Percentiles rank a stretch among this genome's conserved stretches.
Conservation (phyloP, 2,797 vertebrate genomes). For the Pelodytes ibericus region DNA sequence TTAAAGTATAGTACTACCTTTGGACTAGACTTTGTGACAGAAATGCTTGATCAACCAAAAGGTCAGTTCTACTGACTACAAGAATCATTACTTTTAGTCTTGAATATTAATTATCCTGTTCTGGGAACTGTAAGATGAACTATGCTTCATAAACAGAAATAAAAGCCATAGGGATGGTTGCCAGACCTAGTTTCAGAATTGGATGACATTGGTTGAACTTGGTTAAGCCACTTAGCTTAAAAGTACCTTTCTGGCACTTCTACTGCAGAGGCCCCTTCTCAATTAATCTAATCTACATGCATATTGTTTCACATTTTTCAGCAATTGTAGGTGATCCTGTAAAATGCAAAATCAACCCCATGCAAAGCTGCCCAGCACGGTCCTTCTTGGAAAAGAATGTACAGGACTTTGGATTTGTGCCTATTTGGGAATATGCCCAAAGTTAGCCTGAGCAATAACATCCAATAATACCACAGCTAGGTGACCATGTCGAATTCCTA, state of each 20-base stretch:
- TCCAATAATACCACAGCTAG: slow-evolving; percentile 40
- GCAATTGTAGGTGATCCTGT: slow-evolving; percentile 50
- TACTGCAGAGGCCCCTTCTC: slow-evolving; percentile 34
- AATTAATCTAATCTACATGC: slow-evolving; percentile 52
- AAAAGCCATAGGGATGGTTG: slow-evolving; percentile 21
- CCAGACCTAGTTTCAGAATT: slow-evolving; percentile 45
- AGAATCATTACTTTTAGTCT: not conserved
- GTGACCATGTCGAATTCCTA: slow-evolving; percentile 33
- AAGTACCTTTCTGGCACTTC: slow-evolving; percentile 38
- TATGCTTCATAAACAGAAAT: slow-evolving; percentile 23
- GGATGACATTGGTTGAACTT: slow-evolving; percentile 54
- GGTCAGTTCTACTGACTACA: slow-evolving; percentile 10
- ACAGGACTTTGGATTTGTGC: slow-evolving; percentile 37
- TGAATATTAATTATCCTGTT: slow-evolving; percentile 10
- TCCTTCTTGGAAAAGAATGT: slow-evolving; percentile 45
- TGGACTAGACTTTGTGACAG: not conserved
- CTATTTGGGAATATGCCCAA: slow-evolving; percentile 42
- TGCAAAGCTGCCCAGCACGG: slow-evolving; percentile 42
- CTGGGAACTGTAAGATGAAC: slow-evolving; percentile 22
- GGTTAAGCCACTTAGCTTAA: slow-evolving; percentile 51
- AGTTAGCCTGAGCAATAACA: slow-evolving; percentile 34
- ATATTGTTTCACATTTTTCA: slow-evolving; percentile 49
- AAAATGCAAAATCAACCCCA: slow-evolving; percentile 46
- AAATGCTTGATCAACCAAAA: slow-evolving; percentile 4
- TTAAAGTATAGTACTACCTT: not conserved